phyloP scores from a whole-genome alignment of 2,797 vertebrate genomes.

The Petrocephalus schoutedeni region DNA sequence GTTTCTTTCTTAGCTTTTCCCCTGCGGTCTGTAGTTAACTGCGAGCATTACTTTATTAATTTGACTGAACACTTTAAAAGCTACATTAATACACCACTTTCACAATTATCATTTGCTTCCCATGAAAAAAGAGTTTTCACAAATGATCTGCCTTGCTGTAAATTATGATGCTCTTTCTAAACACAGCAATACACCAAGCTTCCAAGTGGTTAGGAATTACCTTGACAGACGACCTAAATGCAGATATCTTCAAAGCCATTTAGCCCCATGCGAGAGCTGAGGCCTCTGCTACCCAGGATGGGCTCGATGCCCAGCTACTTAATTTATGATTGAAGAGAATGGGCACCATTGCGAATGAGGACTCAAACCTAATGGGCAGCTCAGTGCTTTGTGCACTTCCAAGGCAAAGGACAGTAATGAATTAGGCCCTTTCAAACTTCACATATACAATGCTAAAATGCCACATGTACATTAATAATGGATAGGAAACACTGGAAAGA shows the following conservation, averaged over 20 bases:
- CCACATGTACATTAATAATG: background rate
- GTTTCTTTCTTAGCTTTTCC: background rate
- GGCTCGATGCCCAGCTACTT: slow-evolving; percentile 40
- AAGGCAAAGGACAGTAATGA: slow-evolving; percentile 29
- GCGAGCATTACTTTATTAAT: background rate
- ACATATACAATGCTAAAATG: slow-evolving; percentile 13
- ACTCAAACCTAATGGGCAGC: slow-evolving; percentile 43
- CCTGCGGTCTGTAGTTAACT: background rate
- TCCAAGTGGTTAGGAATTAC: background rate
- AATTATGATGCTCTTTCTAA: background rate
- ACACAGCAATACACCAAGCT: background rate
- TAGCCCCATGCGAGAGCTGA: background rate
- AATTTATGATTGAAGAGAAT: slow-evolving; percentile 45
- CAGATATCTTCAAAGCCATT: background rate
- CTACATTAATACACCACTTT: background rate
- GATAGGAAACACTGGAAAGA: background rate
- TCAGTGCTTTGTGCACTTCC: slow-evolving; percentile 42
- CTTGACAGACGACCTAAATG: background rate
- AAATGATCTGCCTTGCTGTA: background rate
- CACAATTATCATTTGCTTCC: background rate
- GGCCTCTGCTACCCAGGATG: slow-evolving; percentile 13
- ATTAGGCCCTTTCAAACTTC: background rate
- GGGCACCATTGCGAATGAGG: slow-evolving; percentile 31
- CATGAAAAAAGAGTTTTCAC: background rate
- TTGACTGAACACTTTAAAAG: background rate